Evolutionary conservation across 2,888 invertebrate genomes (phyloP), one percentile per base, ranked within the genome.

Genomic region (Geophilus truncorum): DNA sequence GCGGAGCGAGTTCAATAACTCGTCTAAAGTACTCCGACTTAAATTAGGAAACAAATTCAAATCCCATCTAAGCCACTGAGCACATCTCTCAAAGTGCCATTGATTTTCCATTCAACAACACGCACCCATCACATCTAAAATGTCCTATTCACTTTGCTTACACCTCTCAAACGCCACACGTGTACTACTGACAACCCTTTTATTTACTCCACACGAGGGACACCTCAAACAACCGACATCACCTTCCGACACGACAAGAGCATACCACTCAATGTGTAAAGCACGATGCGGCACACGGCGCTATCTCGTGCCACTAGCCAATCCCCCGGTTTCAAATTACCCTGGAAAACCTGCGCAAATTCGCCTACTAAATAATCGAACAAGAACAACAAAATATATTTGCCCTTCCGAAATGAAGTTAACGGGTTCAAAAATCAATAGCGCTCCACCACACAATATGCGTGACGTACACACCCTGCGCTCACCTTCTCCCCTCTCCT

Each of bases 11-110:
- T 62, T 62, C 62, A 62, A 62, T 62, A 62, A 62, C 62, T 62
- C 62, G 62, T 25, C 62, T 62, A 62, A 62, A 62, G 62, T 62
- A 23, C 28, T 62, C 25, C 62, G 25, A 25, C 62, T 62, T 62
- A 62, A 62, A 62, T 62, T 62, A 62, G 62, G 62, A 62, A 62
- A 62, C 62, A 62, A 62, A 62, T 62, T 62, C 62, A 62, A 62
- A 62, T 62, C 62, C 62, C 62, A 62, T 62, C 62, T 62, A 62
- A 62, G 62, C 62, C 62, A 62, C 62, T 62, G 62, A 62, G 62
- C 62, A 62, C 62, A 62, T 62, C 62, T 62, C 62, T 62, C 62
- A 62, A 62, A 62, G 62, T 62, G 62, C 62, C 62, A 62, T 62
- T 62, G 62, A 62, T 62, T 62, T 62, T 62, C 62, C 62, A 62